These are phyloP conservation scores for Drosophila greeni DNA, from an alignment of 2,888 invertebrate genomes.

Conservation along the genomic window DNA sequence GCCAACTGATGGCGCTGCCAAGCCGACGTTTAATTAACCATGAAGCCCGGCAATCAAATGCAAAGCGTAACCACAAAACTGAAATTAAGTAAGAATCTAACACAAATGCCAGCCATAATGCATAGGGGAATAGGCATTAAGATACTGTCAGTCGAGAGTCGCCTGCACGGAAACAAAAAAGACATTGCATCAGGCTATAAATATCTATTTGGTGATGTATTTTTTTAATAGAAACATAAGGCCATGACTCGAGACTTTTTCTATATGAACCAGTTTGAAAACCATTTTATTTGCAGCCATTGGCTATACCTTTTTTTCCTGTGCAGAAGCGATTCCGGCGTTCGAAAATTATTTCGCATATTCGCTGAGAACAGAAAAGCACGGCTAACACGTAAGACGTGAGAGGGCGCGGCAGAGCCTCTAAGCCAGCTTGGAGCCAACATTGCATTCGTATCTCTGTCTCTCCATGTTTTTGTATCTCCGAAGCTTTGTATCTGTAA, in stretches of 20 bases:
- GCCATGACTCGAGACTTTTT: no score
- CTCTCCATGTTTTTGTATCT: constrained; percentile 24
- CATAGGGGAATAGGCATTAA: constrained; percentile 10
- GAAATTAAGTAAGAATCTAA: constrained; percentile 52
- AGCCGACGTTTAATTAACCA: constrained; percentile 59
- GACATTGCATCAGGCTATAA: background rate
- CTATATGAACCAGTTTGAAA: no score
- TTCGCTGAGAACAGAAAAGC: constrained; percentile 51
- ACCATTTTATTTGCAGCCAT: background rate
- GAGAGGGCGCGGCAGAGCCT: constrained; percentile 58
- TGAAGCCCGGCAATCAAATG: constrained; percentile 52
- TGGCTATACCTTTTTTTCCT: background rate
- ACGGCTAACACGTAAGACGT: constrained; percentile 51
- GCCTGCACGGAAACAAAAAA: constrained; percentile 4
- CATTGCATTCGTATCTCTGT: constrained; percentile 25
- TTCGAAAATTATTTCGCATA: constrained; percentile 52
- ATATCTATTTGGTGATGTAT: background rate
- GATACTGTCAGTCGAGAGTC: constrained; percentile 28
- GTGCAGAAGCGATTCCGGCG: constrained; percentile 44
- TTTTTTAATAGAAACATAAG: background rate
- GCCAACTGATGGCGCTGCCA: constrained; percentile 43
- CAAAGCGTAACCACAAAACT: constrained; percentile 56
- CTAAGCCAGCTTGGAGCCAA: constrained; percentile 31
- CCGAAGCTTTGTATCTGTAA: constrained; percentile 25
- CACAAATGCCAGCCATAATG: constrained; percentile 37